These are phyloP conservation scores for Maccullochella peelii DNA, from an alignment of 2,113 vertebrate species.

Conservation along the genomic window DNA sequence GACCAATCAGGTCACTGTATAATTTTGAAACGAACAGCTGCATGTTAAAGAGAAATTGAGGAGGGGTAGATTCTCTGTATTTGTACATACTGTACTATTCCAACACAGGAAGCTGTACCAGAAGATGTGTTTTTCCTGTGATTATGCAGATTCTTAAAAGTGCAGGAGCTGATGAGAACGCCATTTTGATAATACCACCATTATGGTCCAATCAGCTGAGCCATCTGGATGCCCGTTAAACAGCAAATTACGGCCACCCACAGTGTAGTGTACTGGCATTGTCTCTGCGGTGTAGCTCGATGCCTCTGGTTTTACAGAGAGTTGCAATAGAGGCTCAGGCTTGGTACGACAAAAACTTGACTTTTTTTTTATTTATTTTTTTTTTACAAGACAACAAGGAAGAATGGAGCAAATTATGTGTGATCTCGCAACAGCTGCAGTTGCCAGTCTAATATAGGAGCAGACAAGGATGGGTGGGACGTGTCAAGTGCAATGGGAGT, in stretches of 20 bases:
- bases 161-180: conserved; percentile 36
- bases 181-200: conserved; percentile 49
- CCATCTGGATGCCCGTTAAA: conserved; percentile 65
- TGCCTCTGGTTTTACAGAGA: conserved; percentile 6
- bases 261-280: not conserved
- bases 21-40: not conserved
- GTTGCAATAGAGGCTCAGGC: not conserved
- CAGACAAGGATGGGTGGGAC: conserved; percentile 55
- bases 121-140: not conserved
- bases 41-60: no score
- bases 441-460: conserved; percentile 41
- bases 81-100: not conserved
- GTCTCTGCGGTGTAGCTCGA: not conserved
- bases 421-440: conserved; percentile 64
- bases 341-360: not conserved
- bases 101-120: not conserved
- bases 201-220: conserved; percentile 60
- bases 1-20: not conserved
- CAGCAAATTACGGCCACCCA: conserved; percentile 45
- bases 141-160: conserved; percentile 20
- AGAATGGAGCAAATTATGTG: conserved; percentile 47
- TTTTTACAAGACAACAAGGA: conserved; percentile 14
- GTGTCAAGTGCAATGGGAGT: conserved; percentile 69
- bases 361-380: not conserved
- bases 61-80: not conserved